Base-by-base conservation (phyloP, 2,888 invertebrate species). In the Tridacna crocea region DNA sequence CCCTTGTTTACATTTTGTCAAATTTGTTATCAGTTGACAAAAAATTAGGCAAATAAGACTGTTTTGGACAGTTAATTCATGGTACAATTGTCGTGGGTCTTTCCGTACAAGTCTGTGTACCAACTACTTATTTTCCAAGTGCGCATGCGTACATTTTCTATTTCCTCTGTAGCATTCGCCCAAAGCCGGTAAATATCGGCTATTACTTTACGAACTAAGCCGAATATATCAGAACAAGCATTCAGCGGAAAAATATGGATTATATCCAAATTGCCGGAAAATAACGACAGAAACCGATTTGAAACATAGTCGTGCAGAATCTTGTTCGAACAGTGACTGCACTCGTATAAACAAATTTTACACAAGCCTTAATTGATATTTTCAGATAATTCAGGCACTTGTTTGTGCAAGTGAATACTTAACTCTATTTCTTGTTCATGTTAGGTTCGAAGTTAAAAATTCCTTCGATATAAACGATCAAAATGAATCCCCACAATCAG, bases 101-200 rank as follows among this genome's bases (percentile, higher is more conserved):
- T 19, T 46, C 36, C n/a, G 11, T 27, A 26, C 6, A 15, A 66
- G 46, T 66, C 55, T 55, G 55, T 55, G 55, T 55, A 55, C 17
- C 55, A 55, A 55, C 36, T 70, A 70, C 51, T 70, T 70, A 70
- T 70, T 77, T 75, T 79, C 79, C 79, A 72, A 17, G 13, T 63
- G 77, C 81, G 81, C 84, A 84, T 84, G 84, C 84, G 84, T 65
- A 79, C 55, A 66, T 63, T 75, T 47, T 70, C 51, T 70, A 70
- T 70, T 70, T 70, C 70, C 70, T 70, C 19, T 60, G 13, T 22
- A 17, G 19, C 24, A 24, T 36, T 24, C 17, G 15, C 15, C 26
- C 8, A 70, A 51, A 22, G 22, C 51, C 70, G 70, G 19, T 26
- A 24, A n/a, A 26, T 24, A 22, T 22, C 26, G 61, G 61, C 13